Base-by-base conservation (phyloP, 2,888 invertebrate species). In the Orgyia antiqua region DNA sequence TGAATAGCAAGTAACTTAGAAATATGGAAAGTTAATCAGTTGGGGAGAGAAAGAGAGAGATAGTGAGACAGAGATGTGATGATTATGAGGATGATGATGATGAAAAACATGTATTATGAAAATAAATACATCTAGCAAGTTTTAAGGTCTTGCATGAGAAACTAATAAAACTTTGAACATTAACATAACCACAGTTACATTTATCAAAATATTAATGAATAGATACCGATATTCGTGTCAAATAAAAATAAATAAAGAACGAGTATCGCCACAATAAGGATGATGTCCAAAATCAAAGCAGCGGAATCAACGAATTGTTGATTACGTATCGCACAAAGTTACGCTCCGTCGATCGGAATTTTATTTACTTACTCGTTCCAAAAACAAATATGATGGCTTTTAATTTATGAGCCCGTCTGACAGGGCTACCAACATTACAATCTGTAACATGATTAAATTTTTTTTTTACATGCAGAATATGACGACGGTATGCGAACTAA, bases 361-460 rank as follows among this genome's bases (percentile, higher is more conserved):
- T 77, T 77, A 78, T 80, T 82, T 76, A 70, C 72, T 68, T 67
- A 66, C 58, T 66, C 75, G 67, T 71, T 70, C 63, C 62, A 67
- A 77, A 78, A 78, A 72, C 72, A 82, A 83, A 82, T 77, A 79
- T 78, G 76, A 82, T 68, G 68, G 72, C 70, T 69, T 79, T 80
- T 83, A 80, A 82, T 82, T 83, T 80, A 82, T 75, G 70, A 75
- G 58, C 63, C 60, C 55, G 64, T 66, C 66, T 53, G 63, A 52
- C 56, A 62, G 54, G 20, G 53, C 56, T 51, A 53, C 50, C 39
- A 58, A 62, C 59, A 58, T 58, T 57, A 58, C 59, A 62, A 46
- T 55, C 46, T 51, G 51, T 55, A 18, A 18, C 8, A 18, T 8
- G 50, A 56, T 15, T 15, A 15, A 4, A 15, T 15, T 4, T 15